Base-by-base conservation (phyloP, 2,113 vertebrate species). In the Lepisosteus oculatus region DNA sequence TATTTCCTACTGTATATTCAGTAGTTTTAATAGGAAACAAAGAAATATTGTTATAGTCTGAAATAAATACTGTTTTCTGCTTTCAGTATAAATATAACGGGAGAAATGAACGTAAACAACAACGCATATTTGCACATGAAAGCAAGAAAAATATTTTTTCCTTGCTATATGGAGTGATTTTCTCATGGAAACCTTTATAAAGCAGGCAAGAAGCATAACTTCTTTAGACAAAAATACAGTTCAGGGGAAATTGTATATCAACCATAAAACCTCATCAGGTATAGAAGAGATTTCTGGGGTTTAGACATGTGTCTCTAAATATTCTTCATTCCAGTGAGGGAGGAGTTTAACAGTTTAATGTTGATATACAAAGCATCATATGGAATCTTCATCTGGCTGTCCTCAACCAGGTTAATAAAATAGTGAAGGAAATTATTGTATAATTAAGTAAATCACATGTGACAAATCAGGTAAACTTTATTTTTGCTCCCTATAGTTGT, bases 71-170 rank as follows among this genome's bases (percentile, higher is more conserved):
- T 88, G 80, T 78, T 90, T 69, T 90, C 85, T 79, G 68, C 84
- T 90, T 78, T 83, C 81, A 88, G 84, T 88, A 87, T 90, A 92
- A 90, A 90, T 86, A 88, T 88, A 90, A 90, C 81, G 80, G 68
- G 73, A 83, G 85, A 61, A 66, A 75, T 55, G 79, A 90, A 90
- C 91, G 85, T 90, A 84, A 88, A 88, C 29, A 29, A 29, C 29
- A 90, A 90, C 84, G 82, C 76, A 69, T 90, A 89, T 92, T 90
- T 92, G 86, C 85, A 87, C 84, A 90, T 87, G 83, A 85, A 84
- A 83, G 87, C 89, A 92, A 87, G 92, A 92, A 92, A 92, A 90
- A 87, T 90, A 84, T 93, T 87, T 88, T 84, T 88, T 89, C 89
- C 88, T 93, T 88, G 88, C 89, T 86, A 86, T 85, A 90, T 90